Percentiles rank a stretch among this genome's conserved stretches.
Evolutionary conservation across 2,888 invertebrate species (phyloP).

Genomic region (Spisula subtruncata): DNA sequence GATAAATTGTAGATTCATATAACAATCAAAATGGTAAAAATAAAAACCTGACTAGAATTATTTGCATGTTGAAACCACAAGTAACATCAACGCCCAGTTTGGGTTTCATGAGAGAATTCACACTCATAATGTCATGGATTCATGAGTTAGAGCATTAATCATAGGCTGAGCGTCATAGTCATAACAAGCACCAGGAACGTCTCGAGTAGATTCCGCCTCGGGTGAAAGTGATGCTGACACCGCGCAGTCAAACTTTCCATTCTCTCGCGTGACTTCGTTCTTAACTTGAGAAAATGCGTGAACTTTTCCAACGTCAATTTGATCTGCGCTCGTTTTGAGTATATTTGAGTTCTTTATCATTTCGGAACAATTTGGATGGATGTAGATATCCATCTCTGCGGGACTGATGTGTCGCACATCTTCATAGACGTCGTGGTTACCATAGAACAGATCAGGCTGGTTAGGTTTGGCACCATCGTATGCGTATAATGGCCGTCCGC

Average conservation of each 20-base stretch:
- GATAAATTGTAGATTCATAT: background rate
- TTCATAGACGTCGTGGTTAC: background rate
- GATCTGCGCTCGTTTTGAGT: background rate
- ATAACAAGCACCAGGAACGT: constrained; percentile 29
- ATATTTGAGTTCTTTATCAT: background rate
- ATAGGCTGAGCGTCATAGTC: constrained; percentile 53
- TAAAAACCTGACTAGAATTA: background rate
- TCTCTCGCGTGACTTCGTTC: background rate
- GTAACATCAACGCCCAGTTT: background rate
- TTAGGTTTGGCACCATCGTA: background rate
- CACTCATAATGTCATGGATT: constrained; percentile 13
- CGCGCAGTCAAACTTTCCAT: background rate
- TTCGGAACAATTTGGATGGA: constrained; percentile 31
- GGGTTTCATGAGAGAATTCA: background rate
- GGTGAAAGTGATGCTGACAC: background rate
- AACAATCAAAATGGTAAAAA: background rate
- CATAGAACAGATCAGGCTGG: background rate
- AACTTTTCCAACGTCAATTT: background rate
- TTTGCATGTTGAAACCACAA: background rate
- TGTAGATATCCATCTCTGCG: constrained; percentile 39
- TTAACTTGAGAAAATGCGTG: background rate
- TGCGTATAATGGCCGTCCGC: background rate
- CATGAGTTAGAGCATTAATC: constrained; percentile 39
- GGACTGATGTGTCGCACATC: constrained; percentile 28
- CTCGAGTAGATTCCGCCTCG: background rate